These are phyloP conservation scores for Lepetodrilus schrolli DNA, from an alignment of 2,888 invertebrate species.

Conservation along the genomic window DNA sequence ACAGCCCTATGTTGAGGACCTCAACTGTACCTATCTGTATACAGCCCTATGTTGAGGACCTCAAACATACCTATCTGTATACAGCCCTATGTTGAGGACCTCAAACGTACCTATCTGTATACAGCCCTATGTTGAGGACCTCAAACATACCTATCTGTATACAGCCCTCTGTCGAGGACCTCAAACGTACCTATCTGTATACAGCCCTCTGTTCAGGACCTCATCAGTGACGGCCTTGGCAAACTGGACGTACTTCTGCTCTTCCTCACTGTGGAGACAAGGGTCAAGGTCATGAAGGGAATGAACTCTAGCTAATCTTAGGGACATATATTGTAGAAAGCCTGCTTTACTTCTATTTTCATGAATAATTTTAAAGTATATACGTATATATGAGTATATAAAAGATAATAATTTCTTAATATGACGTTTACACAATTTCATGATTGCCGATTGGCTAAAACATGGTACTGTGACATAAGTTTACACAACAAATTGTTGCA, in stretches of 20 bases:
- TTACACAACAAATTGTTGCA: no score
- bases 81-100: background rate
- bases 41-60: conserved; percentile 72
- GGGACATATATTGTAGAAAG: no score
- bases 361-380: no score
- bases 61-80: background rate
- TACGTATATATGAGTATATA: no score
- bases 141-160: conserved; percentile 67
- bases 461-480: no score
- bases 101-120: conserved; percentile 68
- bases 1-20: background rate
- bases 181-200: conserved; percentile 68
- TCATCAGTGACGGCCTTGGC: conserved; percentile 73
- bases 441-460: no score
- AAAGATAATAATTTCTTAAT: no score
- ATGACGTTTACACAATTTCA: no score
- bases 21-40: conserved; percentile 43
- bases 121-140: conserved; percentile 71
- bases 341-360: no score
- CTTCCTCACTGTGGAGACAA: conserved; percentile 66
- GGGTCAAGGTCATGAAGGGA: no score
- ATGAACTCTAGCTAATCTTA: no score
- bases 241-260: conserved; percentile 71
- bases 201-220: conserved; percentile 72
- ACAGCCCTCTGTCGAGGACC: conserved; percentile 60